phyloP scores from a whole-genome alignment of 2,113 vertebrate species.

The Oryzias curvinotus region DNA sequence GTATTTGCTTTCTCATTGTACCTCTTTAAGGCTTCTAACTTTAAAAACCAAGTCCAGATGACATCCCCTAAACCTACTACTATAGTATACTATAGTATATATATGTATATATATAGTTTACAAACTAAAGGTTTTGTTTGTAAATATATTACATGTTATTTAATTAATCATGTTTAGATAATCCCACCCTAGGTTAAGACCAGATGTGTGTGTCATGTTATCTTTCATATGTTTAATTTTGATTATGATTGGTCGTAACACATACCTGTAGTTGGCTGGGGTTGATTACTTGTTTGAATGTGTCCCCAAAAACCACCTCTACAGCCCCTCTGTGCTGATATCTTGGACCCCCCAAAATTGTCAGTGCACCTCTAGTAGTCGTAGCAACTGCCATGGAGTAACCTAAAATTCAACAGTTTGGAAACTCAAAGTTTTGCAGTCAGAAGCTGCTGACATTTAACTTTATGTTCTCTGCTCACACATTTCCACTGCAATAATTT shows the following conservation, averaged over 20 bases:
- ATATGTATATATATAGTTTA: too few species aligned
- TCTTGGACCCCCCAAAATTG: constrained; percentile 72
- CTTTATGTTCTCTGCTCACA: background rate
- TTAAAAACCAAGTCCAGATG: too few species aligned
- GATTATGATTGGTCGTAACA: background rate
- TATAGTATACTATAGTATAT: too few species aligned
- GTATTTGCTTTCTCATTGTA: too few species aligned
- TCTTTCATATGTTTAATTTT: background rate
- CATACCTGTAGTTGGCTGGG: constrained; percentile 46
- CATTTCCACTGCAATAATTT: too few species aligned
- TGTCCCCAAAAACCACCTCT: background rate
- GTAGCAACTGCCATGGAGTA: constrained; percentile 66
- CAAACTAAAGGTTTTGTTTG: too few species aligned
- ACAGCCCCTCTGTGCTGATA: constrained; percentile 64
- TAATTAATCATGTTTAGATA: too few species aligned
- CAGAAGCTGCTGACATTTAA: background rate
- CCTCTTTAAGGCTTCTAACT: too few species aligned
- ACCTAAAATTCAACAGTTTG: constrained; percentile 49
- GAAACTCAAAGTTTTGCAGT: background rate
- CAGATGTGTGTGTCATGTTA: too few species aligned
- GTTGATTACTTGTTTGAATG: background rate
- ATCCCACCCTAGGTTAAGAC: too few species aligned
- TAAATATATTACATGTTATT: too few species aligned
- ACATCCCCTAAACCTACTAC: too few species aligned
- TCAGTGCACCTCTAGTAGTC: accelerated